Base-by-base conservation (phyloP, 1,140 invertebrate species). In the Cotesia typhae region DNA sequence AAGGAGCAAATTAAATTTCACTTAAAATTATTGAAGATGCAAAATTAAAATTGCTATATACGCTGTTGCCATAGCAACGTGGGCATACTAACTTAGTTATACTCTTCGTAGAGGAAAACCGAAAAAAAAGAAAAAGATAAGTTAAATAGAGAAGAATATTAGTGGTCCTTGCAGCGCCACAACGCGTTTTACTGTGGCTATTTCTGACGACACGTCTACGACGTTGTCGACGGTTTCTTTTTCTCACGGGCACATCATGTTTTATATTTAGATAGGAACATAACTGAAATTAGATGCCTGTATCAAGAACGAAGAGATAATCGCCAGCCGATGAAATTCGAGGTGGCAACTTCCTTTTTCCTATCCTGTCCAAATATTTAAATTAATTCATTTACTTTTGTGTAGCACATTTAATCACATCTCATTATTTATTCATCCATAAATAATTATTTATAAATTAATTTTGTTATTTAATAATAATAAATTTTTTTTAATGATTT, bases 201-300 rank as follows among this genome's bases (percentile, higher is more conserved):
- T 66, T 72, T 57, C 55, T 59, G 66, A 65, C 63, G 63, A 65
- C 52, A 37, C 66, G 66, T 51, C 66, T 17, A 67, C 66, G 61
- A 73, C 72, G 57, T 41, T 41, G 72, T 65, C 66, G 52, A 57
- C 53, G 20, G 47, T 74, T 67, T 71, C 47, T 60, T 65, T 72
- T 69, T 63, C 67, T 75, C 74, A 75, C 72, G 71, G 70, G 70
- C 71, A 65, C 71, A 70, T 70, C 67, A 69, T 38, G 65, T 70
- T 67, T 72, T 75, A 75, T 73, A 72, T 73, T 76, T 76, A 78
- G 75, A 76, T 59, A 68, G 57, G 63, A 71, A 75, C 68, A 63
- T 60, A 52, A 73, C 74, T 72, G 67, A 75, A 75, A 75, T 75
- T 75, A 75, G 74, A 75, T 61, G 57, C 72, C 55, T 52, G 66